Conservation (phyloP, 2,888 invertebrate species). For the Drosophila kambysellisi region DNA sequence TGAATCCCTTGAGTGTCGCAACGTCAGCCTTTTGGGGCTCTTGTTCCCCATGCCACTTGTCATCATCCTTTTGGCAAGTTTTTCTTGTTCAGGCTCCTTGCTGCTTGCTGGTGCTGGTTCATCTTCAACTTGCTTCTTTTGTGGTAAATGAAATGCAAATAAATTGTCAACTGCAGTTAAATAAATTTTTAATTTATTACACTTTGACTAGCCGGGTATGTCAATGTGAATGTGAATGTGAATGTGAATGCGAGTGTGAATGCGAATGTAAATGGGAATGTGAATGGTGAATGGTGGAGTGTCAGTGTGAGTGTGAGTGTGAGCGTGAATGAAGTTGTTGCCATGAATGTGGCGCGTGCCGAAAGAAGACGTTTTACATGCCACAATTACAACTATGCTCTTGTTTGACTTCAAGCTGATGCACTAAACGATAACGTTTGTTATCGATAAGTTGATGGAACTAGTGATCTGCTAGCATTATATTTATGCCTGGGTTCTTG, state of each 20-base stretch:
- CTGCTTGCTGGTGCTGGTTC: background rate
- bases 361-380: slow-evolving; percentile 11
- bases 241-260: slow-evolving; percentile 19
- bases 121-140: slow-evolving; percentile 45
- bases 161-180: slow-evolving; percentile 80
- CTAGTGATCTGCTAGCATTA: background rate
- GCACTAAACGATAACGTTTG: background rate
- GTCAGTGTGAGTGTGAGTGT: slow-evolving; percentile 2
- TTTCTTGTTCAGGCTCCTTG: slow-evolving; percentile 9
- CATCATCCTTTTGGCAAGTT: slow-evolving; percentile 54
- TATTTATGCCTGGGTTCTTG: background rate
- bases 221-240: slow-evolving; percentile 24
- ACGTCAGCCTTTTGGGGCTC: slow-evolving; percentile 27
- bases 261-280: background rate
- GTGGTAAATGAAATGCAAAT: slow-evolving; percentile 81
- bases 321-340: slow-evolving; percentile 6
- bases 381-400: background rate
- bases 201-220: slow-evolving; percentile 55
- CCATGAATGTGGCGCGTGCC: slow-evolving; percentile 24
- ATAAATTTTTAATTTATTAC: slow-evolving; percentile 80
- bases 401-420: background rate
- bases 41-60: slow-evolving; percentile 32
- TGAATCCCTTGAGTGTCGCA: slow-evolving; percentile 5
- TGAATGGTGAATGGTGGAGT: slow-evolving; percentile 14
- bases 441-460: background rate